These are phyloP conservation scores for Opisthocomus hoazin DNA, from an alignment of 2,113 vertebrate species.

Conservation along the genomic window DNA sequence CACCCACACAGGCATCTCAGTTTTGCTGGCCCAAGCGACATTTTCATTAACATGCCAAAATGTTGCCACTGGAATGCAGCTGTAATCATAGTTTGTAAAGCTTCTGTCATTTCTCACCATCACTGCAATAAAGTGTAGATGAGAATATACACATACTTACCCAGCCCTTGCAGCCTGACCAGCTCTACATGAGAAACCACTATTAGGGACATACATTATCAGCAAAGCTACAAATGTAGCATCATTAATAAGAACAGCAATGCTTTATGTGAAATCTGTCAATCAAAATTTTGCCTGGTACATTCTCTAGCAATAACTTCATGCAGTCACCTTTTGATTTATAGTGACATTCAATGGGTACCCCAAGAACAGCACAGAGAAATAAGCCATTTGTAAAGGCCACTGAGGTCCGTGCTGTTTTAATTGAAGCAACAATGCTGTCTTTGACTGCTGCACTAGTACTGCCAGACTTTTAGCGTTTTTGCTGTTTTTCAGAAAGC, in stretches of 20 bases:
- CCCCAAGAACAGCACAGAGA: neutral
- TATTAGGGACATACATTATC: neutral
- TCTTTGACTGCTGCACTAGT: conserved; percentile 1
- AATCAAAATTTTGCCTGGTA: neutral
- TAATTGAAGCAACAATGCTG: neutral
- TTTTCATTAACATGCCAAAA: neutral
- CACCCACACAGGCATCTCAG: neutral
- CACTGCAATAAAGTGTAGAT: neutral
- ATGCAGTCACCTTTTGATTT: neutral
- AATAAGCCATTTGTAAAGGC: neutral
- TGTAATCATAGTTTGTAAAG: neutral
- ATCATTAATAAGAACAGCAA: neutral
- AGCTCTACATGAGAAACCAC: neutral
- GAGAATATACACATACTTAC: neutral
- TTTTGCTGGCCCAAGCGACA: neutral
- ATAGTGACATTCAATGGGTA: neutral
- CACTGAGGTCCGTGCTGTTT: neutral
- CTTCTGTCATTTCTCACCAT: neutral
- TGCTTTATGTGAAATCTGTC: neutral
- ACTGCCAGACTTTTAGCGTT: neutral
- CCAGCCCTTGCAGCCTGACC: neutral
- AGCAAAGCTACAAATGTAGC: neutral
- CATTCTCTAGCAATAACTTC: neutral
- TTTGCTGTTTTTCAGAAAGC: neutral
- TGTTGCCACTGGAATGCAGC: neutral